Conservation (phyloP, 2,797 vertebrate species). For the Percopsis omiscomaycus region DNA sequence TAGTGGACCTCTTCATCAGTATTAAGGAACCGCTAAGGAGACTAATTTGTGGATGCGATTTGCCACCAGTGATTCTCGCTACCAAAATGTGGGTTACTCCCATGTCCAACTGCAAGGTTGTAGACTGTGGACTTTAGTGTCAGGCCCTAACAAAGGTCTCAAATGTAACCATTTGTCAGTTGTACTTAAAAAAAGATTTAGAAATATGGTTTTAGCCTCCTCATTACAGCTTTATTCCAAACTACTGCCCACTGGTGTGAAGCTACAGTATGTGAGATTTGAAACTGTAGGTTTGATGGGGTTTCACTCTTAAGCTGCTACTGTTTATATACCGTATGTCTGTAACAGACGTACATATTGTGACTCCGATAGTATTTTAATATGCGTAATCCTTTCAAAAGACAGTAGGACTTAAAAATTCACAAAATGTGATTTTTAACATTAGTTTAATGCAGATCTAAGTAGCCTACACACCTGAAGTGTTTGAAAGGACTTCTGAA, state of each 20-base stretch:
- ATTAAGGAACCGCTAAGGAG: conserved; percentile 18
- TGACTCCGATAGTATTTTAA: conserved; percentile 45
- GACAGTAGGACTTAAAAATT: conserved; percentile 42
- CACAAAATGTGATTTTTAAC: background rate
- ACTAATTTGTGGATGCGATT: too few species aligned
- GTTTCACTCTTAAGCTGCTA: conserved; percentile 90
- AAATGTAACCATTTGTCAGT: conserved; percentile 12
- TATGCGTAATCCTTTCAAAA: conserved; percentile 46
- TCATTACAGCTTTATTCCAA: conserved; percentile 40
- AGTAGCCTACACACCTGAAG: conserved; percentile 36
- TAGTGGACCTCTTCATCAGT: conserved; percentile 34
- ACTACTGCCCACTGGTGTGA: conserved; percentile 32
- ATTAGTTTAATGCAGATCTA: conserved; percentile 30
- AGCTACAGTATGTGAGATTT: conserved; percentile 27
- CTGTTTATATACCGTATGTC: conserved; percentile 87
- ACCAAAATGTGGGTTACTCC: conserved; percentile 64
- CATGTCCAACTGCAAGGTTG: background rate
- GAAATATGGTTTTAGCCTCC: conserved; percentile 24
- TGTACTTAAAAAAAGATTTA: conserved; percentile 21
- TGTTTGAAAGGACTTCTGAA: conserved; percentile 58
- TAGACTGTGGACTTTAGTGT: conserved; percentile 12
- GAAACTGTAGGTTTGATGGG: conserved; percentile 69
- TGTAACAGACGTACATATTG: conserved; percentile 53
- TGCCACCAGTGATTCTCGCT: too few species aligned
- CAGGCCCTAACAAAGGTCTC: conserved; percentile 16